Evolutionary conservation across 2,113 vertebrate species (phyloP).

Genomic region (Ceyx margarethae): DNA sequence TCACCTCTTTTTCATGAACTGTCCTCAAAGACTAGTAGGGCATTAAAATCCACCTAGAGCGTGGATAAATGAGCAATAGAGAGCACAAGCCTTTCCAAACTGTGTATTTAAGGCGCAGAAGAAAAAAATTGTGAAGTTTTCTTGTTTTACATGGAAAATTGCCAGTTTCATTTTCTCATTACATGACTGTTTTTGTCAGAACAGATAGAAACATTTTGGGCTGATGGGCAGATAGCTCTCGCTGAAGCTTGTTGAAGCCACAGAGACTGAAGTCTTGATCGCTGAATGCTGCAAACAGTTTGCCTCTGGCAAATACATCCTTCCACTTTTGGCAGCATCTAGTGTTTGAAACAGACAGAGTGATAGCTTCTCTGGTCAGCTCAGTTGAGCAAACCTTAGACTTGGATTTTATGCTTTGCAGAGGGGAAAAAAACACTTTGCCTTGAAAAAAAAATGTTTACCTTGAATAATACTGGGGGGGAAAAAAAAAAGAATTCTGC

Average conservation of each 20-base stretch:
- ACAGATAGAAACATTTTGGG: slow-evolving; percentile 52
- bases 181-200: slow-evolving; percentile 55
- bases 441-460: background rate
- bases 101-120: background rate
- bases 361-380: slow-evolving; percentile 36
- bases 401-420: background rate
- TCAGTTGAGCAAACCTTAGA: background rate
- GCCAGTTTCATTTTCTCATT: slow-evolving; percentile 40
- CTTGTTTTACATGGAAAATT: slow-evolving; percentile 41
- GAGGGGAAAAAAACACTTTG: background rate
- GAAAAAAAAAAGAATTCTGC: background rate
- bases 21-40: background rate
- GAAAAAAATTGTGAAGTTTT: background rate
- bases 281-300: slow-evolving; percentile 42
- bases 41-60: background rate
- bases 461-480: background rate
- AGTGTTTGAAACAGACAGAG: slow-evolving; percentile 22
- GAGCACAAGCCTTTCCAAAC: background rate
- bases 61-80: background rate
- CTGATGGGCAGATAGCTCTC: slow-evolving; percentile 60
- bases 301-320: slow-evolving; percentile 41
- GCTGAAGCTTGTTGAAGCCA: slow-evolving; percentile 57
- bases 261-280: slow-evolving; percentile 46
- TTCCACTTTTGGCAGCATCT: slow-evolving; percentile 48
- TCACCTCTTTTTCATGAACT: background rate